A percentile compares a stretch with the other conserved stretches of the same genome.
Conservation (phyloP, 1,140 invertebrate genomes). For the Halyomorpha halys region DNA sequence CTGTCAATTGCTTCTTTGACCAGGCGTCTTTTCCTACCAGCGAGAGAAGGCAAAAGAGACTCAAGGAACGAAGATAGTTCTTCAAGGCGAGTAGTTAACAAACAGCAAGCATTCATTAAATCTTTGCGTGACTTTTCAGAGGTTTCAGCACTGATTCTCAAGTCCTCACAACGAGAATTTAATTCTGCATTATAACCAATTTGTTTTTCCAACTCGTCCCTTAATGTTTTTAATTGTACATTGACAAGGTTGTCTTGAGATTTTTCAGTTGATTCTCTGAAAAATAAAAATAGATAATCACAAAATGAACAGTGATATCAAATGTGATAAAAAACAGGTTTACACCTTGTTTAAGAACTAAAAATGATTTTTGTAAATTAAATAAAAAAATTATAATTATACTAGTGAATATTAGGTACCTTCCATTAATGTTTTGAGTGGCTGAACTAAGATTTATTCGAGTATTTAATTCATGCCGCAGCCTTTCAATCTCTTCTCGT, state of each 20-base stretch:
- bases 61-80: constrained; percentile 60
- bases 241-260: too few relatives aligned
- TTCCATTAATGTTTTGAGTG: too few relatives aligned
- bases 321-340: too few relatives aligned
- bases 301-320: too few relatives aligned
- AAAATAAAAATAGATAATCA: too few relatives aligned
- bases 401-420: too few relatives aligned
- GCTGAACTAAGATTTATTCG: too few relatives aligned
- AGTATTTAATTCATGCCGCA: constrained; percentile 13
- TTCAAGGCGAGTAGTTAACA: constrained; percentile 52
- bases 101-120: constrained; percentile 50
- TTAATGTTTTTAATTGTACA: neutral
- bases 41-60: constrained; percentile 44
- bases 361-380: too few relatives aligned
- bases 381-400: too few relatives aligned
- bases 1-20: constrained; percentile 45
- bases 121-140: constrained; percentile 45
- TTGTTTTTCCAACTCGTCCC: neutral
- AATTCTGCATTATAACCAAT: neutral
- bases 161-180: neutral
- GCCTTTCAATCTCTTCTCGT: neutral
- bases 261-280: too few relatives aligned
- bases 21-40: constrained; percentile 39
- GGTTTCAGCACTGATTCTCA: constrained; percentile 34
- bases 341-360: too few relatives aligned